Conservation (phyloP, 2,888 invertebrate genomes). For the Ramazzottius varieornatus region DNA sequence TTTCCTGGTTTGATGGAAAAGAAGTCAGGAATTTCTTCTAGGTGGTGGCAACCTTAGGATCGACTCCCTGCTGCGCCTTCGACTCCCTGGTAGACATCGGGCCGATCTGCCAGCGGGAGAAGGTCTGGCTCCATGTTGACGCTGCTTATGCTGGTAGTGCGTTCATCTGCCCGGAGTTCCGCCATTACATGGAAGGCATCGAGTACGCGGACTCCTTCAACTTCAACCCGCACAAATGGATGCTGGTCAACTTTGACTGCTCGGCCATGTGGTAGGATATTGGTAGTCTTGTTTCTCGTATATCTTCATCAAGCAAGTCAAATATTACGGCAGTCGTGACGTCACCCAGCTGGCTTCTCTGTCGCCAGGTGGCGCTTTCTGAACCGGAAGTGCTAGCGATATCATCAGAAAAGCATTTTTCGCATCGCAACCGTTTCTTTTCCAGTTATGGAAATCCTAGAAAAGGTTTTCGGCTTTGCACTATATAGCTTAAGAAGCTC, state of each 20-base stretch:
- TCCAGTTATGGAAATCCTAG: no score
- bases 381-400: no score
- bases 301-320: slow-evolving; percentile 6
- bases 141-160: slow-evolving; percentile 87
- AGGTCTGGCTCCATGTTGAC: slow-evolving; percentile 76
- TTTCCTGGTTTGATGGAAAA: no score
- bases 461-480: no score
- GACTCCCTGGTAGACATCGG: slow-evolving; percentile 61
- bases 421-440: no score
- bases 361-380: no score
- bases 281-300: slow-evolving; percentile 2
- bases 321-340: no score
- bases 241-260: slow-evolving; percentile 80
- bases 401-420: no score
- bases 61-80: slow-evolving; percentile 81
- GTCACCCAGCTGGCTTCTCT: no score
- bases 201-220: slow-evolving; percentile 55
- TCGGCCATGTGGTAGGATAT: slow-evolving; percentile 57
- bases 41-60: slow-evolving; percentile 64
- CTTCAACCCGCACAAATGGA: slow-evolving; percentile 83
- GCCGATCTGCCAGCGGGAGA: slow-evolving; percentile 41
- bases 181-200: slow-evolving; percentile 36
- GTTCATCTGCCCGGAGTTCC: slow-evolving; percentile 68
- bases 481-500: no score
- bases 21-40: slow-evolving; percentile 20